Base-by-base conservation (phyloP, 2,797 vertebrate species). In the Sarcoramphus papa region DNA sequence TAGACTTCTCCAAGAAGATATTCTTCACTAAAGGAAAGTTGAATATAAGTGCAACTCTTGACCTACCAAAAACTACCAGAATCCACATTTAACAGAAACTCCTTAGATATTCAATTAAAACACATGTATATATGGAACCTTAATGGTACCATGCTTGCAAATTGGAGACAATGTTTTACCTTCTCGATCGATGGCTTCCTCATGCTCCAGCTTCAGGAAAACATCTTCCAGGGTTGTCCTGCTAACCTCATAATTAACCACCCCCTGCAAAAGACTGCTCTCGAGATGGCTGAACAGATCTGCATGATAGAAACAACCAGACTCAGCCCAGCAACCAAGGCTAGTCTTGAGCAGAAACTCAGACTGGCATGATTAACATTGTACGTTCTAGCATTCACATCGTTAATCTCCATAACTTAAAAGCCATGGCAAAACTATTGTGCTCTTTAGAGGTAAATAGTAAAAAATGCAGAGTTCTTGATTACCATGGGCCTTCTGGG, bases 191-290 rank as follows among this genome's bases (percentile, higher is more conserved):
- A 98, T 72, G 84, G 98, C 95, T 27, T 98, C 97, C 88, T 98
- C 98, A 0, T 98, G 98, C 96, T 99, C 98, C 96, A 99, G 92
- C 84, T 98, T 98, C 60, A 99, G 97, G 84, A 99, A 99, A 76
- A 99, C 99, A 51, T 99, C 99, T 94, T 98, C 98, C 95, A 99
- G 97, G 2, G 98, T 99, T 25, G 98, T 99, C 98, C 99, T 98
- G 94, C 98, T 99, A 93, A 99, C 98, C 4, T 98, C 98, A 8
- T 98, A 99, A 94, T 97, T 98, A 60, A 97, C 92, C 40, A 99
- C 93, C 18, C 98, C 98, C 54, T 98, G 96, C 77, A 98, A 45
- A 12, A 96, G 85, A 27, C 90, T 97, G 56, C 93, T 94, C 95
- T 99, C 99, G 1, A 99, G 97, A 63, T 98, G 98, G 3, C 97